These are phyloP conservation scores for Calycopis cecrops DNA, from an alignment of 1,140 invertebrate species.

Conservation along the genomic window DNA sequence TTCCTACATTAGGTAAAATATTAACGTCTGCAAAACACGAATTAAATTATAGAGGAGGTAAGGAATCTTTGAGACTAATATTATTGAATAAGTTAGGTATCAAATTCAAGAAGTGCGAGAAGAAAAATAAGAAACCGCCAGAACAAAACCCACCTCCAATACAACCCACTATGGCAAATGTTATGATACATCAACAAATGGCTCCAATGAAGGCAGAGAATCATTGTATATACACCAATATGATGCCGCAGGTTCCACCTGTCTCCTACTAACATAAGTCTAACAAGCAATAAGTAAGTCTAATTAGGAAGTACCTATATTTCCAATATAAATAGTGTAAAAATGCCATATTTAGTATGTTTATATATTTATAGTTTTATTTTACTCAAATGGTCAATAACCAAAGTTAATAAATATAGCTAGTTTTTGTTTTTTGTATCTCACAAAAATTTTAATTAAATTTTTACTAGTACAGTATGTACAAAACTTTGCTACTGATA, in stretches of 20 bases:
- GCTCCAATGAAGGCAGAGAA: constrained; percentile 57
- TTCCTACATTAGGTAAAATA: constrained; percentile 63
- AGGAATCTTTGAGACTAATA: constrained; percentile 61
- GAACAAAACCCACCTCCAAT: constrained; percentile 34
- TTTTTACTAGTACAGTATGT: too few relatives aligned
- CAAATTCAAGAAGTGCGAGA: constrained; percentile 69
- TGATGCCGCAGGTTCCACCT: constrained; percentile 64
- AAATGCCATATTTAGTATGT: too few relatives aligned
- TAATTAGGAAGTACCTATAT: too few relatives aligned
- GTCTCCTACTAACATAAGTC: constrained; percentile 46
- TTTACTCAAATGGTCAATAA: too few relatives aligned
- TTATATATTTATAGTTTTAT: too few relatives aligned
- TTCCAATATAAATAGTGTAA: too few relatives aligned
- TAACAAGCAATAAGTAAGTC: background rate
- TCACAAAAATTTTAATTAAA: too few relatives aligned
- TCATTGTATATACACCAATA: constrained; percentile 57
- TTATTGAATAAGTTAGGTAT: constrained; percentile 65
- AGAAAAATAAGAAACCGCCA: constrained; percentile 59
- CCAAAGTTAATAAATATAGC: too few relatives aligned
- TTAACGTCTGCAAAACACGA: constrained; percentile 57
- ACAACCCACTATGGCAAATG: constrained; percentile 30
- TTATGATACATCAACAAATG: constrained; percentile 51
- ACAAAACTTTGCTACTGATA: too few relatives aligned
- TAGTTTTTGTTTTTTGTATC: too few relatives aligned
- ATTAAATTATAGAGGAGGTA: constrained; percentile 58